Percentiles rank a stretch among this genome's conserved stretches.
These are phyloP conservation scores for Tetranychus urticae DNA, from an alignment of 1,140 invertebrate genomes.

Conservation along the genomic window DNA sequence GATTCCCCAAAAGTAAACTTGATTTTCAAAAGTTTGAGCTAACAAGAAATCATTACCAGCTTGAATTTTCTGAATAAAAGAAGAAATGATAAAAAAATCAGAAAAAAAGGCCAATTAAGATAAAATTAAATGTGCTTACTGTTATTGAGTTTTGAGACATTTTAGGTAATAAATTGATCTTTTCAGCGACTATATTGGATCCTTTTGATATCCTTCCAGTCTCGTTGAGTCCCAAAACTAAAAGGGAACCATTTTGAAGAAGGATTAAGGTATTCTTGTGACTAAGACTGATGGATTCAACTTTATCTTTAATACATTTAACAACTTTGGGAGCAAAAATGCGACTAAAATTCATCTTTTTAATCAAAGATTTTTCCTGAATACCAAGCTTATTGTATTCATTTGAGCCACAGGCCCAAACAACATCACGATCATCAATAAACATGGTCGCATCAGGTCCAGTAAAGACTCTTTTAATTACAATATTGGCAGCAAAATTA, in stretches of 20 bases:
- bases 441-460: slow-evolving; percentile 37
- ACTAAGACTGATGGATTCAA: not conserved
- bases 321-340: not conserved
- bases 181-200: too few relatives aligned
- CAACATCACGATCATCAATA: slow-evolving; percentile 33
- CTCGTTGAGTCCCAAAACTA: not conserved
- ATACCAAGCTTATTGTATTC: slow-evolving; percentile 41
- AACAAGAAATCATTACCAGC: slow-evolving; percentile 40
- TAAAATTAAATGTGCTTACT: not conserved
- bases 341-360: not conserved
- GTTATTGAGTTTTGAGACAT: not conserved
- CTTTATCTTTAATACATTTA: not conserved
- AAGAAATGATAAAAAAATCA: not conserved
- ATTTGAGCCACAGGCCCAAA: slow-evolving; percentile 42
- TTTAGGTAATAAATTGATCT: not conserved
- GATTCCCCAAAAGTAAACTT: slow-evolving; percentile 37
- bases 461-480: slow-evolving; percentile 30
- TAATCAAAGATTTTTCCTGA: slow-evolving; percentile 18
- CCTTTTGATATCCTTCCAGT: too few relatives aligned
- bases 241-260: not conserved
- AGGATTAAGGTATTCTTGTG: not conserved
- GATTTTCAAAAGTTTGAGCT: slow-evolving; percentile 35
- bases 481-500: slow-evolving; percentile 23
- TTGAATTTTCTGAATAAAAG: slow-evolving; percentile 25
- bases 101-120: not conserved